Evolutionary conservation across 2,888 invertebrate genomes (phyloP).

Genomic region (Harpalus rubripes): DNA sequence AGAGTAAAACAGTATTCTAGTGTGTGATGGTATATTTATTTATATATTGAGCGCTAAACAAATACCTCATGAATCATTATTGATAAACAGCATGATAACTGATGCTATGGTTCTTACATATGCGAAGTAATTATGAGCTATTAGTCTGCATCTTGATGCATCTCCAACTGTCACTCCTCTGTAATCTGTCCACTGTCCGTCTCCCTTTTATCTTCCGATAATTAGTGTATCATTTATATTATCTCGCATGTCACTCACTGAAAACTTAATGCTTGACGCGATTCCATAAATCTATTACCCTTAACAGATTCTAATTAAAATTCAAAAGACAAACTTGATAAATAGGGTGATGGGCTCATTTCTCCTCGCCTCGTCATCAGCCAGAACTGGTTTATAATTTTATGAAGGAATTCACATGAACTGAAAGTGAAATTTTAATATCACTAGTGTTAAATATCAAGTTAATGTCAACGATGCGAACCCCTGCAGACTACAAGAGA

Average conservation of each 20-base stretch:
- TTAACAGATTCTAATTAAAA: slow-evolving; percentile 60
- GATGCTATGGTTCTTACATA: background rate
- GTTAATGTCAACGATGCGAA: slow-evolving; percentile 5
- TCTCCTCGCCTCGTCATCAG: slow-evolving; percentile 47
- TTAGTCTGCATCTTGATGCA: slow-evolving; percentile 28
- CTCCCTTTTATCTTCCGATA: slow-evolving; percentile 51
- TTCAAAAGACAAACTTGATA: slow-evolving; percentile 63
- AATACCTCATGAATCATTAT: slow-evolving; percentile 14
- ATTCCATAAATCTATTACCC: slow-evolving; percentile 58
- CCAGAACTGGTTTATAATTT: slow-evolving; percentile 36
- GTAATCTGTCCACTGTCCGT: slow-evolving; percentile 47
- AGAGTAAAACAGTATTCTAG: too few species aligned
- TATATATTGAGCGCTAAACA: background rate
- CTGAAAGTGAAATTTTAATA: slow-evolving; percentile 17
- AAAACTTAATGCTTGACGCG: slow-evolving; percentile 49
- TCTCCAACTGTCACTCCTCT: slow-evolving; percentile 26
- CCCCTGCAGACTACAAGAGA: background rate
- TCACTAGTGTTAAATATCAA: slow-evolving; percentile 1
- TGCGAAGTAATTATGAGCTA: slow-evolving; percentile 46
- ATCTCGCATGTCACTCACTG: slow-evolving; percentile 56
- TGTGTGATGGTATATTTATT: background rate
- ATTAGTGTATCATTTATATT: slow-evolving; percentile 63
- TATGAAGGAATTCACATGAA: slow-evolving; percentile 11
- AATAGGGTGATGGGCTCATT: slow-evolving; percentile 54
- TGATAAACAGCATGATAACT: slow-evolving; percentile 15